Percentiles rank a stretch among this genome's conserved stretches.
Conservation (phyloP, 64 coral and sea anemone genomes). For the Pocillopora damicornis region DNA sequence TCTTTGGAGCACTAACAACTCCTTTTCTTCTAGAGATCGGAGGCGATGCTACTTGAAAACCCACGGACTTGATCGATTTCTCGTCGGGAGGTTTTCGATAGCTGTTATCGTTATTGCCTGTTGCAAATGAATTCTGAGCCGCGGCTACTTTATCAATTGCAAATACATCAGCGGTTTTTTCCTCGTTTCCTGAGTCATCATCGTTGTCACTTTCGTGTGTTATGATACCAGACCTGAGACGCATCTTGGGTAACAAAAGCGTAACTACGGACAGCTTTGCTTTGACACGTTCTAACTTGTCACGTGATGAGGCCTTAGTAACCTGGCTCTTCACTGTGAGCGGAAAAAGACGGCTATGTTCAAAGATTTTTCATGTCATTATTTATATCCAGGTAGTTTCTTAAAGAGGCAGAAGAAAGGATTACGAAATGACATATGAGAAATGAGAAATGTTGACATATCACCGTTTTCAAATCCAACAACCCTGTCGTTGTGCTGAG, state of each 20-base stretch:
- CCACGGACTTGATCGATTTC: neutral
- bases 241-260: constrained; percentile 58
- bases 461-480: constrained; percentile 96
- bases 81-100: neutral
- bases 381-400: neutral
- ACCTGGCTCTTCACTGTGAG: constrained; percentile 65
- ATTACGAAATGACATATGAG: neutral
- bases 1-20: constrained; percentile 4
- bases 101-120: neutral
- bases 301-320: constrained; percentile 64
- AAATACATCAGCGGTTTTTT: neutral
- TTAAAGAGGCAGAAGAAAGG: neutral
- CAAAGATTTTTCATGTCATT: neutral
- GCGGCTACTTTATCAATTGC: constrained; percentile 21
- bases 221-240: constrained; percentile 33
- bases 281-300: constrained; percentile 53
- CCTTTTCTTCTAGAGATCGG: constrained; percentile 4
- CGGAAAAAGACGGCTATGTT: neutral
- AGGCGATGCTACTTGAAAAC: neutral
- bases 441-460: neutral
- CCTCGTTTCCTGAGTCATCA: constrained; percentile 13
- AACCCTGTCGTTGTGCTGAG: constrained; percentile 89
- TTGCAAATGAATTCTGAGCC: constrained; percentile 19
- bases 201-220: constrained; percentile 17
- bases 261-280: constrained; percentile 74